A percentile compares a stretch with the other conserved stretches of the same genome.
Conservation (phyloP, 2,797 vertebrate species). For the Sebastes melanostomus region DNA sequence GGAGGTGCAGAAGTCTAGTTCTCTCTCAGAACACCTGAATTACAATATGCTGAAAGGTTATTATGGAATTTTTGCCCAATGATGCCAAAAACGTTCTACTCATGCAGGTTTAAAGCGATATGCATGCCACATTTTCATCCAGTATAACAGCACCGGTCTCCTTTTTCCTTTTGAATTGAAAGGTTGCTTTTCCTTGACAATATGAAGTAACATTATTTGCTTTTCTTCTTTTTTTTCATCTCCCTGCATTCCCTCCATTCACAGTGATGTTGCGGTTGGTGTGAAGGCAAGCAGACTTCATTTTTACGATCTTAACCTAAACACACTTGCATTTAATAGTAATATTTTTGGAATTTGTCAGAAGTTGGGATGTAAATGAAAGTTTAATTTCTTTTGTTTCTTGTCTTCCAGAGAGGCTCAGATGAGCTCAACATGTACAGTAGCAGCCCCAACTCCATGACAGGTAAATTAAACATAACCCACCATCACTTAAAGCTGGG, state of each 20-base stretch:
- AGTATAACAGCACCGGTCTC: background rate
- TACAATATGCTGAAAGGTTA: too few species aligned
- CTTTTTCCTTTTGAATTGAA: background rate
- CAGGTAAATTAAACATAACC: slow-evolving; percentile 81
- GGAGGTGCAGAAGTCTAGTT: too few species aligned
- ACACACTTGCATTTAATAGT: background rate
- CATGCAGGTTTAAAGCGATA: too few species aligned
- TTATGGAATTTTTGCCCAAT: too few species aligned
- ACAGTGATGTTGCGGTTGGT: slow-evolving; percentile 81
- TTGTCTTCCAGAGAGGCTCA: slow-evolving; percentile 90
- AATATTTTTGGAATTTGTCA: background rate
- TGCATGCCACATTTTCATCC: background rate
- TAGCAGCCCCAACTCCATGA: slow-evolving; percentile 92
- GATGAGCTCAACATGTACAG: slow-evolving; percentile 97
- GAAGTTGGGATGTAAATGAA: background rate
- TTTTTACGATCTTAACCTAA: background rate
- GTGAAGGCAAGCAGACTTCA: slow-evolving; percentile 66
- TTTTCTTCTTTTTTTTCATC: background rate
- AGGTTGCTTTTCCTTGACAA: background rate
- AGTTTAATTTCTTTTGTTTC: background rate
- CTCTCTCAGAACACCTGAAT: too few species aligned
- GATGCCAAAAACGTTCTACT: too few species aligned
- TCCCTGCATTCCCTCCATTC: background rate
- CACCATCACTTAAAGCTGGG: background rate
- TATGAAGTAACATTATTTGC: background rate